phyloP scores from a whole-genome alignment of 2,888 invertebrate genomes.

The Chromoteleia sp. region DNA sequence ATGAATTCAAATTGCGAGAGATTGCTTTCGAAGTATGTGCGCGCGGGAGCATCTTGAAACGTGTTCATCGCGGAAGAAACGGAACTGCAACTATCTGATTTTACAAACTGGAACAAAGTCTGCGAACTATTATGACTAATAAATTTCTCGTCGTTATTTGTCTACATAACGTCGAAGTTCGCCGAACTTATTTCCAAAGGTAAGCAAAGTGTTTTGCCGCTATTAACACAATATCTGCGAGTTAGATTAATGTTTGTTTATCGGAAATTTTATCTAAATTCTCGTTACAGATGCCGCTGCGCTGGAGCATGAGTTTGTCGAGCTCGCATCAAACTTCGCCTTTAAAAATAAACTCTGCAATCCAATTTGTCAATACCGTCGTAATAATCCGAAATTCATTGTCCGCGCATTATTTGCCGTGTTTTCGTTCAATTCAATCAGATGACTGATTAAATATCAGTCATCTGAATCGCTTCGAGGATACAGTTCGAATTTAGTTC shows the following conservation, averaged over 20 bases:
- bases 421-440: slow-evolving; percentile 42
- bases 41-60: slow-evolving; percentile 8
- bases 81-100: slow-evolving; percentile 42
- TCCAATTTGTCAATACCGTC: slow-evolving; percentile 37
- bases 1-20: background rate
- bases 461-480: slow-evolving; percentile 13
- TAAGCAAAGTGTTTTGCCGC: slow-evolving; percentile 48
- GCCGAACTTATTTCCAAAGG: slow-evolving; percentile 51
- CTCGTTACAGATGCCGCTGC: slow-evolving; percentile 33
- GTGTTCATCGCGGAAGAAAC: slow-evolving; percentile 35
- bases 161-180: slow-evolving; percentile 49
- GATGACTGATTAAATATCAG: slow-evolving; percentile 39
- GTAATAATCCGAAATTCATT: slow-evolving; percentile 32
- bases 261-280: slow-evolving; percentile 49
- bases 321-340: slow-evolving; percentile 24
- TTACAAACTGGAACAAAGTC: slow-evolving; percentile 58
- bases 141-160: slow-evolving; percentile 56
- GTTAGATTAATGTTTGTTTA: slow-evolving; percentile 55
- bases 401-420: slow-evolving; percentile 19
- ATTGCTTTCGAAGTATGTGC: slow-evolving; percentile 22
- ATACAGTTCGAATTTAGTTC: slow-evolving; percentile 20
- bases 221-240: slow-evolving; percentile 49
- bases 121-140: slow-evolving; percentile 51
- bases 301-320: slow-evolving; percentile 14
- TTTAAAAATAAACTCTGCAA: slow-evolving; percentile 44